phyloP scores from a whole-genome alignment of 1,140 invertebrate species.

The Leptinotarsa defecta region DNA sequence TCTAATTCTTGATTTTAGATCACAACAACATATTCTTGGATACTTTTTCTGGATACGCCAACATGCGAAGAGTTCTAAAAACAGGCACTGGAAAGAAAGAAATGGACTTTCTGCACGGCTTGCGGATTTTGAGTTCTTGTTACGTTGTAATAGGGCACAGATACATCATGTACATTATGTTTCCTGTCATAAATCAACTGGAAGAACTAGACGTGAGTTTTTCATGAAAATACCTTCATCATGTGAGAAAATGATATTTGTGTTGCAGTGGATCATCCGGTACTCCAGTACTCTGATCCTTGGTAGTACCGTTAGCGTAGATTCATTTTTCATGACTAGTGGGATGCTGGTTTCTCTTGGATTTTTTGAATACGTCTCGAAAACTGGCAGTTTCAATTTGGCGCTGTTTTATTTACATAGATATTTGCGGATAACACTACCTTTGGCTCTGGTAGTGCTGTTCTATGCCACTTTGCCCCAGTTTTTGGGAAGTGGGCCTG shows the following conservation, averaged over 20 bases:
- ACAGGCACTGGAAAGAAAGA: constrained; percentile 25
- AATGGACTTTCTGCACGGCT: constrained; percentile 44
- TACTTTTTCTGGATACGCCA: constrained; percentile 24
- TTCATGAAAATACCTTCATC: too few relatives aligned
- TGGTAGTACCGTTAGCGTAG: constrained; percentile 52
- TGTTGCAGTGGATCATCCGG: constrained; percentile 45
- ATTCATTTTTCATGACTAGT: constrained; percentile 60
- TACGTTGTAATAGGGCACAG: constrained; percentile 48
- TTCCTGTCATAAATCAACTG: constrained; percentile 45
- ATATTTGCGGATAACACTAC: constrained; percentile 42
- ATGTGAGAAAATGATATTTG: background rate
- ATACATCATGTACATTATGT: constrained; percentile 45
- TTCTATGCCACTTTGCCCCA: constrained; percentile 50
- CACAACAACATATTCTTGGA: background rate
- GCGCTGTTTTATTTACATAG: constrained; percentile 44
- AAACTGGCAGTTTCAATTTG: constrained; percentile 37
- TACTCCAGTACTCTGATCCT: constrained; percentile 46
- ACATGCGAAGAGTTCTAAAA: constrained; percentile 37
- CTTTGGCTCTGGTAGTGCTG: constrained; percentile 40
- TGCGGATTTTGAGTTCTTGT: constrained; percentile 43
- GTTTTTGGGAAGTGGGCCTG: constrained; percentile 52
- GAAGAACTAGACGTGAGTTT: constrained; percentile 45
- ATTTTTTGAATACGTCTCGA: constrained; percentile 54
- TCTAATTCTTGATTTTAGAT: background rate
- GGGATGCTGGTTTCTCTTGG: constrained; percentile 60